A percentile compares a stretch with the other conserved stretches of the same genome.
These are phyloP conservation scores for Peromyscus nudipes DNA, from an alignment of 2,797 vertebrate genomes.

Conservation along the genomic window DNA sequence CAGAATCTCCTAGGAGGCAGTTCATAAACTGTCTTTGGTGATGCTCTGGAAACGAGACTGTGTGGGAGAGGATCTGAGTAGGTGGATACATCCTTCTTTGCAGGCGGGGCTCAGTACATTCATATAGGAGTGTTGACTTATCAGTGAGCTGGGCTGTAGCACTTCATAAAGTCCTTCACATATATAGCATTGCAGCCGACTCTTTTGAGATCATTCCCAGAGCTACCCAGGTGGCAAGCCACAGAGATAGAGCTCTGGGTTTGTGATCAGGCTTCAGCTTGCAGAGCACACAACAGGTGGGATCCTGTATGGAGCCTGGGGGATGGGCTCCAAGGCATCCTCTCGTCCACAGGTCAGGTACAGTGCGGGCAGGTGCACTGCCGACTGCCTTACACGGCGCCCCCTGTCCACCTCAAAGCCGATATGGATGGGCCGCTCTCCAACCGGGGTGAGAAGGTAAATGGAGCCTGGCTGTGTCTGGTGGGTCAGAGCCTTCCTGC, in stretches of 20 bases:
- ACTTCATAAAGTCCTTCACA: not conserved
- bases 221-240: not conserved
- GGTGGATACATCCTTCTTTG: not conserved
- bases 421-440: conserved; percentile 92
- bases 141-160: not conserved
- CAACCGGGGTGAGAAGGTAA: conserved; percentile 92
- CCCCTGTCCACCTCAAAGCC: conserved; percentile 92
- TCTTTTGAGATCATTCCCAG: not conserved
- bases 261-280: not conserved
- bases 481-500: conserved; percentile 57
- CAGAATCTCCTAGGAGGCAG: not conserved
- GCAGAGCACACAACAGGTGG: not conserved
- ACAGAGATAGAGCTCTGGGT: not conserved
- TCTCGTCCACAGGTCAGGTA: conserved; percentile 91
- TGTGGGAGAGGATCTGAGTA: not conserved
- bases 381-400: conserved; percentile 91
- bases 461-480: conserved; percentile 71
- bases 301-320: conserved; percentile 59
- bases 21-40: not conserved
- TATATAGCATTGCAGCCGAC: not conserved
- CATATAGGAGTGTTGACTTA: not conserved
- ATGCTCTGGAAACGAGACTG: not conserved
- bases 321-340: conserved; percentile 80
- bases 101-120: not conserved
- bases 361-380: conserved; percentile 92